Evolutionary conservation across 2,888 invertebrate species (phyloP).

Genomic region (Drosophila conformis): DNA sequence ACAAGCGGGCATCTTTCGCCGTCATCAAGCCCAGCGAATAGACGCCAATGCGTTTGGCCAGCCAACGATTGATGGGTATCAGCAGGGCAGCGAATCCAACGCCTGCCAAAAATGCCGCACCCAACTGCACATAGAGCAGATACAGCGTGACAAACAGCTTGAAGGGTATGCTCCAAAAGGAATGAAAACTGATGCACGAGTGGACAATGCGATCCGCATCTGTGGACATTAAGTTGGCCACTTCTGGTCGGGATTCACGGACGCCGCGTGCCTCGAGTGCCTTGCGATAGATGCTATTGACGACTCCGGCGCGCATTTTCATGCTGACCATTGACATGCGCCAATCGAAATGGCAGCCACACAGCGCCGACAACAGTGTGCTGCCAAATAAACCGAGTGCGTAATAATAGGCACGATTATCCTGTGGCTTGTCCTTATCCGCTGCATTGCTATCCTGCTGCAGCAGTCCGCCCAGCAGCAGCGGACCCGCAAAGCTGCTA

Average conservation of each 20-base stretch:
- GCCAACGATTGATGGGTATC: constrained; percentile 95
- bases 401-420: constrained; percentile 86
- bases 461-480: constrained; percentile 93
- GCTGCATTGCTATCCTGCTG: constrained; percentile 82
- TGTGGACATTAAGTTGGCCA: constrained; percentile 98
- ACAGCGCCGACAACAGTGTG: constrained; percentile 90
- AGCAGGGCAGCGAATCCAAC: constrained; percentile 93
- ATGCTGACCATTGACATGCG: constrained; percentile 92
- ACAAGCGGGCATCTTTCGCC: constrained; percentile 95
- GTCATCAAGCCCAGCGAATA: constrained; percentile 95
- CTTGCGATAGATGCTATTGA: constrained; percentile 91
- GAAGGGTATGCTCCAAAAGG: constrained; percentile 96
- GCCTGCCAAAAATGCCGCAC: constrained; percentile 95
- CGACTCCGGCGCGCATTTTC: constrained; percentile 94
- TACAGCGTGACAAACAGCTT: constrained; percentile 92
- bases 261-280: constrained; percentile 85
- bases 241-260: constrained; percentile 90
- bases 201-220: constrained; percentile 98
- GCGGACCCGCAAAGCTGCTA: constrained; percentile 94
- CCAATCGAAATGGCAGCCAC: constrained; percentile 95
- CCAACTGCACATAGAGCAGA: constrained; percentile 94
- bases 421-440: constrained; percentile 87
- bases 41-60: constrained; percentile 94
- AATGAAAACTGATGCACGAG: constrained; percentile 97
- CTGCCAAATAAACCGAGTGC: constrained; percentile 88